A percentile compares a stretch with the other conserved stretches of the same genome.
Evolutionary conservation across 2,888 invertebrate genomes (phyloP).

Genomic region (Cabera pusaria): DNA sequence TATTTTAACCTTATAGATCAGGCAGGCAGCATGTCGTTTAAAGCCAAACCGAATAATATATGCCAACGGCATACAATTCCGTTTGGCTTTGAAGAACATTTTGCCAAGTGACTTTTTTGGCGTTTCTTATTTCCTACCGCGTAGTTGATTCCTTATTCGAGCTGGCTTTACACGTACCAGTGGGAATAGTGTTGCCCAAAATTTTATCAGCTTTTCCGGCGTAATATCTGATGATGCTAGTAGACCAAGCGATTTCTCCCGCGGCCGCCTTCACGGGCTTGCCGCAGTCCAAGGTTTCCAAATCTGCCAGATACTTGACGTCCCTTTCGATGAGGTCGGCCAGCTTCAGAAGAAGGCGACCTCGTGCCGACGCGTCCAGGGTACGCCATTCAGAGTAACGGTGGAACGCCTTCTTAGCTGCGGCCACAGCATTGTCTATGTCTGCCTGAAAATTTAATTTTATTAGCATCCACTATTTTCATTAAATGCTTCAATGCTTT

Average conservation of each 20-base stretch:
- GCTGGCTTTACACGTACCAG: no score
- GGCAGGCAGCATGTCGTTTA: no score
- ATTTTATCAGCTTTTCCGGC: constrained; percentile 97
- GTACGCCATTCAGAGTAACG: constrained; percentile 89
- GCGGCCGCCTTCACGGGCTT: constrained; percentile 90
- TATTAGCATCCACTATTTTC: no score
- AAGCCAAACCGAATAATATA: no score
- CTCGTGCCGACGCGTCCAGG: constrained; percentile 91
- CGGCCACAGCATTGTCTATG: constrained; percentile 90
- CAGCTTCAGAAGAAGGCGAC: constrained; percentile 86
- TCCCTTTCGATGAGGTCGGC: constrained; percentile 91
- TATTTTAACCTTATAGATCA: no score
- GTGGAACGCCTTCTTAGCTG: constrained; percentile 90
- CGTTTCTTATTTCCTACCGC: no score
- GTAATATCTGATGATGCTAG: constrained; percentile 89
- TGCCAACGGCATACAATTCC: no score
- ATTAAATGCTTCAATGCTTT: no score
- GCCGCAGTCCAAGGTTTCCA: constrained; percentile 97
- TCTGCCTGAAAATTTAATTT: constrained; percentile 87
- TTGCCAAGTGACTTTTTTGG: no score
- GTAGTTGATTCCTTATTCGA: no score
- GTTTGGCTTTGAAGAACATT: no score
- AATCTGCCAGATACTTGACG: constrained; percentile 86
- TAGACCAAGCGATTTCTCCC: constrained; percentile 84
- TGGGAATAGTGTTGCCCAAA: constrained; percentile 89